Percentiles rank a stretch among this genome's conserved stretches.
Conservation (phyloP, 2,888 invertebrate species). For the Heliothis peltigera region DNA sequence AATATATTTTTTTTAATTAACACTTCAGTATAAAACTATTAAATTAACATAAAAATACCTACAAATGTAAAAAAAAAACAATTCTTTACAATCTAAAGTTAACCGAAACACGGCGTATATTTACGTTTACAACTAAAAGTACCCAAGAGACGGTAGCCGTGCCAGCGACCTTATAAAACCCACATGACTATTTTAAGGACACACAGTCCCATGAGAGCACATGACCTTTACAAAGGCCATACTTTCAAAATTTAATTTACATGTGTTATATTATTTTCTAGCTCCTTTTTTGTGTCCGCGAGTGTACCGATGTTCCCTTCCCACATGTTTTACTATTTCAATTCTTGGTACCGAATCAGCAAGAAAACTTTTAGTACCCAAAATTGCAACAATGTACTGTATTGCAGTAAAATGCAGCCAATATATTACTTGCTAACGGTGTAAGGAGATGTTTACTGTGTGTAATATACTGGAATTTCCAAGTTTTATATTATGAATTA, state of each 20-base stretch:
- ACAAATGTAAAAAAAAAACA: slow-evolving; percentile 9
- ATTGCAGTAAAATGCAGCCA: not conserved
- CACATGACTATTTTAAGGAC: slow-evolving; percentile 51
- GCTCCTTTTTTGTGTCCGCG: not conserved
- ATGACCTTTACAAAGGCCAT: slow-evolving; percentile 10
- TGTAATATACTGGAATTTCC: not conserved
- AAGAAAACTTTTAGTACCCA: slow-evolving; percentile 6
- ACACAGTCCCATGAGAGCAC: slow-evolving; percentile 14
- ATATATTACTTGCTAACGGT: not conserved
- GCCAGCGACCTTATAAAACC: slow-evolving; percentile 40
- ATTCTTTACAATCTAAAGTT: slow-evolving; percentile 47
- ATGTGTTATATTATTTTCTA: not conserved
- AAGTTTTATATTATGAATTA: not conserved
- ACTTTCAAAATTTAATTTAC: slow-evolving; percentile 8
- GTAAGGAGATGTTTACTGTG: not conserved
- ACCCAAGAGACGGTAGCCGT: slow-evolving; percentile 34
- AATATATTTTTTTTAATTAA: not conserved
- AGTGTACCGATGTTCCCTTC: not conserved
- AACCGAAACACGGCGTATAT: slow-evolving; percentile 55
- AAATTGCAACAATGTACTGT: slow-evolving; percentile 26
- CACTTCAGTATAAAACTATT: not conserved
- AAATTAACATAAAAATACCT: slow-evolving; percentile 18
- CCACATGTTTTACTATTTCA: slow-evolving; percentile 1
- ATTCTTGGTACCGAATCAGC: not conserved
- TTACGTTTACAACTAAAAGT: slow-evolving; percentile 44